A percentile compares a stretch with the other conserved stretches of the same genome.
These are phyloP conservation scores for Sebastes diploproa DNA, from an alignment of 2,797 vertebrate species.

Conservation along the genomic window DNA sequence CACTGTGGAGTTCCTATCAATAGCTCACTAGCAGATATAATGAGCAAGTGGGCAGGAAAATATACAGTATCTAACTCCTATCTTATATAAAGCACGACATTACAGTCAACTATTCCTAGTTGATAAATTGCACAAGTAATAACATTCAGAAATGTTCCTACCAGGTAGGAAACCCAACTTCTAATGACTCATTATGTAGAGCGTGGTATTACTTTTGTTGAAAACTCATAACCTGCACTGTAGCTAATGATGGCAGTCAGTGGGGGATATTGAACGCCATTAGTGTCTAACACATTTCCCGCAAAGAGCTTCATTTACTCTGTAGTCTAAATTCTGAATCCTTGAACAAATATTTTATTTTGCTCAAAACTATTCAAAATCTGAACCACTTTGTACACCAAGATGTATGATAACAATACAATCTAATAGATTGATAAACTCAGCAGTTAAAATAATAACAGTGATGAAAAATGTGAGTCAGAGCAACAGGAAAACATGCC, in stretches of 20 bases:
- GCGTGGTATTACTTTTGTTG: not conserved
- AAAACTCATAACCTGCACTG: not conserved
- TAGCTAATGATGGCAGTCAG: not conserved
- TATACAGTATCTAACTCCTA: not conserved
- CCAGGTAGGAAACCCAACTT: not conserved
- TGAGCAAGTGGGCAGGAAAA: not conserved
- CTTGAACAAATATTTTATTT: too few species aligned
- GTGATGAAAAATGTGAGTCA: too few species aligned
- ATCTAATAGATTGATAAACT: too few species aligned
- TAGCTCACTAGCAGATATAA: not conserved
- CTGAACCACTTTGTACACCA: too few species aligned
- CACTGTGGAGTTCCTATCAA: not conserved
- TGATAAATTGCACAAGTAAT: not conserved
- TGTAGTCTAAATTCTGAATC: too few species aligned
- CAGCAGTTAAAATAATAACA: too few species aligned
- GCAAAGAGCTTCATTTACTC: rapidly evolving
- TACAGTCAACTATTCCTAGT: not conserved
- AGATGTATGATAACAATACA: too few species aligned
- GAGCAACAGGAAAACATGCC: too few species aligned
- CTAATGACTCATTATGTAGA: not conserved
- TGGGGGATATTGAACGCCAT: not conserved
- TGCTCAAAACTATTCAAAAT: too few species aligned
- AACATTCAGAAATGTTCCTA: not conserved
- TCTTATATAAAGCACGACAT: not conserved
- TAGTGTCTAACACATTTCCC: not conserved